Percentiles rank a stretch among this genome's conserved stretches.
Conservation (phyloP, 2,888 invertebrate species). For the Lasioglossum villosulum region DNA sequence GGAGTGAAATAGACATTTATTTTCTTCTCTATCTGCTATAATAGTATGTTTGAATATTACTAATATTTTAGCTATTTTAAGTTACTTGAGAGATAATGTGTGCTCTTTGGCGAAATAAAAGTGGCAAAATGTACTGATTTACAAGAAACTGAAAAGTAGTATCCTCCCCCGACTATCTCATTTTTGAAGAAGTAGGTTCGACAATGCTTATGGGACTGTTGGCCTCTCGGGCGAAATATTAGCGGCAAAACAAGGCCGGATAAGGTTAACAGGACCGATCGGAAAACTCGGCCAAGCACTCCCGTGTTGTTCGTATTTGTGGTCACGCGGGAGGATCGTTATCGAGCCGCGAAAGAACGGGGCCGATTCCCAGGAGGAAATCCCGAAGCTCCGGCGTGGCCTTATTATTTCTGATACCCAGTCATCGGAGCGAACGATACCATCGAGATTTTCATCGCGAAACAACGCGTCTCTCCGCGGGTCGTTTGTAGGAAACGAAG, state of each 20-base stretch:
- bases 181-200: background rate
- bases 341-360: conserved; percentile 35
- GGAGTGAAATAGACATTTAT: too few relatives aligned
- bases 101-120: background rate
- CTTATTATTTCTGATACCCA: conserved; percentile 68
- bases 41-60: too few relatives aligned
- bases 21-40: too few relatives aligned
- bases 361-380: conserved; percentile 52
- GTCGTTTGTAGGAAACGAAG: conserved; percentile 5
- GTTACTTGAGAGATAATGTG: too few relatives aligned
- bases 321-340: conserved; percentile 54
- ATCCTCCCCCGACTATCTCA: background rate
- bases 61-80: too few relatives aligned
- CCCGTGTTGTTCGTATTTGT: conserved; percentile 52
- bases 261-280: conserved; percentile 62
- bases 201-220: background rate
- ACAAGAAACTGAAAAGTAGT: background rate
- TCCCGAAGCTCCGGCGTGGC: conserved; percentile 24
- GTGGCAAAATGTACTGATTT: background rate
- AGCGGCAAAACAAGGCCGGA: conserved; percentile 24
- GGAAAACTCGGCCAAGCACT: conserved; percentile 70
- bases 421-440: conserved; percentile 40
- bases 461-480: conserved; percentile 18
- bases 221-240: conserved; percentile 26
- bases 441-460: conserved; percentile 39